Evolutionary conservation across 2,888 invertebrate genomes (phyloP), one percentile per base, ranked within the genome.

Genomic region (Heterodera filipjevi): DNA sequence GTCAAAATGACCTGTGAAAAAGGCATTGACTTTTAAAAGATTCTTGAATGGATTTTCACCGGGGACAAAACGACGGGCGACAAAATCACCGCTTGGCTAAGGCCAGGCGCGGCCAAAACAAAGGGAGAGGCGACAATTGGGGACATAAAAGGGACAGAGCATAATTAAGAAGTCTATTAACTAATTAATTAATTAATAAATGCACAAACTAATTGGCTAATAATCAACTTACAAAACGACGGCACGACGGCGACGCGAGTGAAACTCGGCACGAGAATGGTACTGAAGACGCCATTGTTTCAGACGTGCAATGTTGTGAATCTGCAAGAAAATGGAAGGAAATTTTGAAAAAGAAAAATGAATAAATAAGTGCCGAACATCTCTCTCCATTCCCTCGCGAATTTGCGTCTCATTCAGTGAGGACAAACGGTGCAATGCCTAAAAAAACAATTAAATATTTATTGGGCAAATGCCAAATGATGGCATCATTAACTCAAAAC

Each of bases 81-180:
- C 14, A 88, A 81, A 76, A 85, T 86, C 71, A 88, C 83, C 10
- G 88, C 66, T 27, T 81, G 88, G 35, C 86, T 86, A 27, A 86
- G 82, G 10, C 84, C 86, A 33, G 86, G 86, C 22, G 86, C 86
- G 2, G 86, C 85, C 8, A 85, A 70, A 35, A 83, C 82, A 78
- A 87, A 83, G n/a, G 87, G 87, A 19, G 85, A 83, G 22, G 84
- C 78, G 14, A 87, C 85, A 64, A 77, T 59, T 16, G 78, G 78
- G n/a, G 78, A 78, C 35, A 35, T 59, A 27, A 59, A 27, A 59
- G 16, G 2, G 10, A n/a, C n/a, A n/a, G n/a, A n/a, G n/a, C n/a
- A n/a, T n/a, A n/a, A n/a, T n/a, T n/a, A n/a, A n/a, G n/a, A n/a
- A n/a, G n/a, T n/a, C n/a, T n/a, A n/a, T n/a, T n/a, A 66, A 66